phyloP scores from a whole-genome alignment of 2,888 invertebrate genomes.

The Eristalis tenax region DNA sequence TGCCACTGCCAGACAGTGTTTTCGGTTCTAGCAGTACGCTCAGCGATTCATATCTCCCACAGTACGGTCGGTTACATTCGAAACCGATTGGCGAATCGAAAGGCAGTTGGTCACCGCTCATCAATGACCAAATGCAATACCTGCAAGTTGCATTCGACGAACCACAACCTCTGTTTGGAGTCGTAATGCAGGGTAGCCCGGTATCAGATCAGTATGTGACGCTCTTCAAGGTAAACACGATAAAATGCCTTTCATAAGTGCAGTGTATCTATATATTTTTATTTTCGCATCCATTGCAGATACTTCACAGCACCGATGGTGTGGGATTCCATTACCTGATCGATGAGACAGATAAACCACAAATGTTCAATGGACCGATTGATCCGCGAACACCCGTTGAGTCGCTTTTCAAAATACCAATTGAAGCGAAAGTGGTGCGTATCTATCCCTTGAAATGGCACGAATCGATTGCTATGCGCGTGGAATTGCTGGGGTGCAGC shows the following conservation, averaged over 20 bases:
- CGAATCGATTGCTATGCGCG: slow-evolving; percentile 84
- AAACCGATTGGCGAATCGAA: slow-evolving; percentile 76
- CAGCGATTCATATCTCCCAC: slow-evolving; percentile 82
- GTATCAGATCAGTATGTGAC: slow-evolving; percentile 88
- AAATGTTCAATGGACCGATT: slow-evolving; percentile 88
- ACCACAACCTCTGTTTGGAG: slow-evolving; percentile 88
- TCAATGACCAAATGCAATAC: slow-evolving; percentile 85
- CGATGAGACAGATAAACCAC: slow-evolving; percentile 82
- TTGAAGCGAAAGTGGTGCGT: slow-evolving; percentile 88
- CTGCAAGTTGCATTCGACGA: slow-evolving; percentile 86
- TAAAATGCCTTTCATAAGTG: background rate
- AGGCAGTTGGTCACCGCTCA: slow-evolving; percentile 87
- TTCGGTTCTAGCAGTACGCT: slow-evolving; percentile 84
- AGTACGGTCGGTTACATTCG: slow-evolving; percentile 82
- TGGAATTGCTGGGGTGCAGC: slow-evolving; percentile 89
- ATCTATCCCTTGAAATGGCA: slow-evolving; percentile 90
- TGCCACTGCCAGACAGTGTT: slow-evolving; percentile 82
- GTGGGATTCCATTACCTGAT: slow-evolving; percentile 84
- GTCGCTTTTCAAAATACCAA: slow-evolving; percentile 86
- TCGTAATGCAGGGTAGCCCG: slow-evolving; percentile 87
- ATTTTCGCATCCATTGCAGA: slow-evolving; percentile 74
- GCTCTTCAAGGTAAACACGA: slow-evolving; percentile 83
- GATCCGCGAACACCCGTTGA: slow-evolving; percentile 84
- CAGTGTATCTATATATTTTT: background rate
- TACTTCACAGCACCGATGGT: slow-evolving; percentile 87